These are phyloP conservation scores for Phodopus roborovskii DNA, from an alignment of 2,113 vertebrate genomes.

Conservation along the genomic window DNA sequence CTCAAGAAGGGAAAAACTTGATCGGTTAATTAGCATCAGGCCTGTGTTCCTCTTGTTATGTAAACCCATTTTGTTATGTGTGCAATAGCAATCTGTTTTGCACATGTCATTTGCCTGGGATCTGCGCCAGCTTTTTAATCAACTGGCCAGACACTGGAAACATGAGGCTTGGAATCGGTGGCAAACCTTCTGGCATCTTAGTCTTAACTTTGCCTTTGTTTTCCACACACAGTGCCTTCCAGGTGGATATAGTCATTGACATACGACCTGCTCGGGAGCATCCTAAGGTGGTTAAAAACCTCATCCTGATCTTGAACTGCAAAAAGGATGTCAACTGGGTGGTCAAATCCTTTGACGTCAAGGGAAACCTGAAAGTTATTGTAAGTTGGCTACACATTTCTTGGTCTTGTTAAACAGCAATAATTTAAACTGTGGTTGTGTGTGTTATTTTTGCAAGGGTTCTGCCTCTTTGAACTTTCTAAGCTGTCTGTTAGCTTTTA, in stretches of 20 bases:
- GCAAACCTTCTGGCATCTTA: conserved; percentile 85
- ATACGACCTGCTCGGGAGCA: conserved; percentile 90
- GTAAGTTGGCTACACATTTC: conserved; percentile 86
- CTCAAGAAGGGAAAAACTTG: conserved; percentile 51
- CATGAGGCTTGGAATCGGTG: conserved; percentile 87
- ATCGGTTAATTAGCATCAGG: conserved; percentile 73
- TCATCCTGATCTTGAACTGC: conserved; percentile 94
- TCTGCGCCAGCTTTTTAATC: conserved; percentile 93
- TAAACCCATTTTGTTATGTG: conserved; percentile 84
- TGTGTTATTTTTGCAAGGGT: conserved; percentile 30
- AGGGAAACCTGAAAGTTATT: conserved; percentile 92
- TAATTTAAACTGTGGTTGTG: conserved; percentile 43
- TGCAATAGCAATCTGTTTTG: conserved; percentile 88
- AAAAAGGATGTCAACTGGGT: conserved; percentile 97
- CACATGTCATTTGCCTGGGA: conserved; percentile 92
- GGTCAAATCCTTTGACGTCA: conserved; percentile 91
- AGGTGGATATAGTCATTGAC: conserved; percentile 97
- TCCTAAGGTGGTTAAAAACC: conserved; percentile 87
- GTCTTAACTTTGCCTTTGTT: conserved; percentile 84
- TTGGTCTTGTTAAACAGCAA: conserved; percentile 62
- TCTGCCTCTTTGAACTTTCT: conserved; percentile 65
- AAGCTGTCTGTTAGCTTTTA: conserved; percentile 55
- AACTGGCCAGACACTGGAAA: conserved; percentile 93
- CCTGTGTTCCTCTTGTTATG: conserved; percentile 84
- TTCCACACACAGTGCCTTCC: conserved; percentile 92